Evolutionary conservation across 2,888 invertebrate genomes (phyloP).

Genomic region (Cataglyphis rosenhaueri): DNA sequence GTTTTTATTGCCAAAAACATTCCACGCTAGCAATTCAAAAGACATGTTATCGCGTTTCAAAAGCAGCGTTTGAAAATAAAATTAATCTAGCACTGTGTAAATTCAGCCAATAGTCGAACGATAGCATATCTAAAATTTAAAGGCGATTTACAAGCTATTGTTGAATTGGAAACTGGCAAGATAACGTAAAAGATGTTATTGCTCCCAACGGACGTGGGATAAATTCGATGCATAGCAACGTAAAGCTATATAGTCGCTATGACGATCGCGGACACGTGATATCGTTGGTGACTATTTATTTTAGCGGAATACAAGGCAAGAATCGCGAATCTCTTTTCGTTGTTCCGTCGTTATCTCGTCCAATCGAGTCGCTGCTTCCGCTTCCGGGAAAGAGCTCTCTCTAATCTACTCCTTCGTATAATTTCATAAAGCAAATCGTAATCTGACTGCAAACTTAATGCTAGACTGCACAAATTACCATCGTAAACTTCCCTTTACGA

Average conservation of each 20-base stretch:
- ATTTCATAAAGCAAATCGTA: conserved; percentile 54
- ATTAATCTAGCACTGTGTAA: conserved; percentile 23
- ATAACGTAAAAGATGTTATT: conserved; percentile 45
- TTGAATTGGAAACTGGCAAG: conserved; percentile 38
- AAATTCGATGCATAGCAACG: conserved; percentile 49
- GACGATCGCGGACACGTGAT: conserved; percentile 46
- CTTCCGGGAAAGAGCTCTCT: neutral
- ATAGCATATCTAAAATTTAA: conserved; percentile 43
- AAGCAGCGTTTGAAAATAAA: conserved; percentile 40
- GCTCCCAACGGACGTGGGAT: conserved; percentile 31
- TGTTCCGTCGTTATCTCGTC: conserved; percentile 11
- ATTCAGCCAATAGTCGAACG: conserved; percentile 12
- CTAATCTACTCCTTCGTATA: conserved; percentile 27
- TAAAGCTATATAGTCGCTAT: conserved; percentile 26
- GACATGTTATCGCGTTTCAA: conserved; percentile 28
- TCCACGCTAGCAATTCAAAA: neutral
- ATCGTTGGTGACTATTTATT: conserved; percentile 46
- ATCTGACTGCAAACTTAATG: conserved; percentile 54
- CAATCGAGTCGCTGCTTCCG: conserved; percentile 16
- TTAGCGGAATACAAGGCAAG: conserved; percentile 38
- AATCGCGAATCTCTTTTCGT: conserved; percentile 30
- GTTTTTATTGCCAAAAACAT: conserved; percentile 20
- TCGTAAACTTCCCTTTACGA: conserved; percentile 53
- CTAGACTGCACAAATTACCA: conserved; percentile 46
- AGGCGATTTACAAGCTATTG: conserved; percentile 51